Conservation (phyloP, 2,888 invertebrate species). For the Scaptomyza polygonia region DNA sequence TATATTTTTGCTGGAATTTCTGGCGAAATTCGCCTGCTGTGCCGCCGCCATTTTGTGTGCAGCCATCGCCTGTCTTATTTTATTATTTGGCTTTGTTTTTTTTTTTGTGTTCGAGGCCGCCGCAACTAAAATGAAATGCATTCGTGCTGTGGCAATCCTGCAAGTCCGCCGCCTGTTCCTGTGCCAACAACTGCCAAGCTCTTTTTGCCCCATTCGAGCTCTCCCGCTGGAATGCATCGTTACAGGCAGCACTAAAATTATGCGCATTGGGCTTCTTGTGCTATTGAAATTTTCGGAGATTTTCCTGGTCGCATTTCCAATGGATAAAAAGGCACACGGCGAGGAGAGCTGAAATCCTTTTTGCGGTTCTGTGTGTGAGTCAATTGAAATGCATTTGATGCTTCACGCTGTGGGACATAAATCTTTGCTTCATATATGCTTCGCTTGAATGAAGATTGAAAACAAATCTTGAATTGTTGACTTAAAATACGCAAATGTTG, state of each 20-base stretch:
- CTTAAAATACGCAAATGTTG: neutral
- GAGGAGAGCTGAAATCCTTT: constrained; percentile 2
- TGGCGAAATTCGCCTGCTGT: constrained; percentile 62
- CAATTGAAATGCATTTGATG: constrained; percentile 39
- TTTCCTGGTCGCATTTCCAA: constrained; percentile 51
- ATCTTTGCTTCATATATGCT: constrained; percentile 28
- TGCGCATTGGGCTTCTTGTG: constrained; percentile 69
- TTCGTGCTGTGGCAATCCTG: constrained; percentile 30
- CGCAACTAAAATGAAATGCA: constrained; percentile 69
- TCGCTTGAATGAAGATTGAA: neutral
- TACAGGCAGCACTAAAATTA: constrained; percentile 45
- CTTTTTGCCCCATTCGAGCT: neutral
- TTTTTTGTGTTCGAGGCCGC: constrained; percentile 22
- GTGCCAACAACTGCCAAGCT: constrained; percentile 2
- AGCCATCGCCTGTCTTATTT: constrained; percentile 27
- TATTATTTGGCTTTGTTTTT: too few species aligned
- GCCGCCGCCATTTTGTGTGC: constrained; percentile 64
- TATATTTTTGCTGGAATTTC: constrained; percentile 25
- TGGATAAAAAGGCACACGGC: constrained; percentile 18
- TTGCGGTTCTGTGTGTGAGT: constrained; percentile 35
- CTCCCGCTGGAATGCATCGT: constrained; percentile 11
- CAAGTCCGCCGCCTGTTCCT: constrained; percentile 9
- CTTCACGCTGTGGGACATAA: constrained; percentile 42
- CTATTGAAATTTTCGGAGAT: constrained; percentile 64
- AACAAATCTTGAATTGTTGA: neutral